Conservation (phyloP, 2,113 vertebrate species). For the Osmerus mordax region DNA sequence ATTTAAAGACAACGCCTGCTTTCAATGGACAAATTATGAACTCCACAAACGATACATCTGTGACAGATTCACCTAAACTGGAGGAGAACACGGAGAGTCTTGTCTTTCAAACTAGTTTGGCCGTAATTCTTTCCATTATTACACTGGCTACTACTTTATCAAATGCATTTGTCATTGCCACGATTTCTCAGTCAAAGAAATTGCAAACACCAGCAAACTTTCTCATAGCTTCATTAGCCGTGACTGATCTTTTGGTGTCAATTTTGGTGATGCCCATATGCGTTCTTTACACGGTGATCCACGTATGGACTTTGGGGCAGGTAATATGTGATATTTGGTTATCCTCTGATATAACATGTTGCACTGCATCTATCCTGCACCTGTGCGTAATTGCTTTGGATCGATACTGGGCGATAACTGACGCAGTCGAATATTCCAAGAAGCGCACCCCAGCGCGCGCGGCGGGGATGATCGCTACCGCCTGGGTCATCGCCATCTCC, state of each 20-base stretch:
- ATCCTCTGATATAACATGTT: constrained; percentile 97
- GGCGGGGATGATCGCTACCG: constrained; percentile 87
- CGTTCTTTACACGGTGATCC: constrained; percentile 90
- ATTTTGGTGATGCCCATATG: constrained; percentile 96
- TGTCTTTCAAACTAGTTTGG: constrained; percentile 74
- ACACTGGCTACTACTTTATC: constrained; percentile 91
- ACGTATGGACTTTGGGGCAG: constrained; percentile 93
- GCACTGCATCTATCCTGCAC: constrained; percentile 97
- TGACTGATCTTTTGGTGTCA: constrained; percentile 95
- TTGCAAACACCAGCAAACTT: constrained; percentile 98
- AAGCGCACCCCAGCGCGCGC: constrained; percentile 89
- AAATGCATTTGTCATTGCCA: constrained; percentile 94
- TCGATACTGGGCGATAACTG: constrained; percentile 97
- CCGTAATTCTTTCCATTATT: constrained; percentile 78
- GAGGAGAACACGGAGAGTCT: constrained; percentile 51
- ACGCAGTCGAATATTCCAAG: constrained; percentile 92
- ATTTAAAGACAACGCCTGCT: constrained; percentile 58
- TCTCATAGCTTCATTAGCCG: constrained; percentile 90
- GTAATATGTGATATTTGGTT: constrained; percentile 94
- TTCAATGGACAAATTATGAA: constrained; percentile 48
- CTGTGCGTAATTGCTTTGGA: constrained; percentile 96
- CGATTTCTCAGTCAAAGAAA: constrained; percentile 91
- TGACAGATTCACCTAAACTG: constrained; percentile 23
- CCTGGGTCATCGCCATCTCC: constrained; percentile 95
- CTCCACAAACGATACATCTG: constrained; percentile 52